These are phyloP conservation scores for Linnaemya vulpina DNA, from an alignment of 2,888 invertebrate genomes.

Conservation along the genomic window DNA sequence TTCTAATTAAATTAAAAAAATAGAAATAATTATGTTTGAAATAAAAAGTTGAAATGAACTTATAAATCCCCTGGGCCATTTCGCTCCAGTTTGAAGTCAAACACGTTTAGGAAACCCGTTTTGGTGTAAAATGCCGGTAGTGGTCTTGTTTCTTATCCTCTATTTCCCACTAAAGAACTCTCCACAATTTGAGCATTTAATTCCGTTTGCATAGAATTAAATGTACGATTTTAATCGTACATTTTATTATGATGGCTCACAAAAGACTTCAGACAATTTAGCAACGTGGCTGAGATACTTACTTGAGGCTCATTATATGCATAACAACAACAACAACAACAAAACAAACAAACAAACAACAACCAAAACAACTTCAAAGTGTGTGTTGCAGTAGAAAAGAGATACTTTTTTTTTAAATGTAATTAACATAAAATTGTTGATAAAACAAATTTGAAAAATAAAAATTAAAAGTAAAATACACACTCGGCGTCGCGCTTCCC, in stretches of 20 bases:
- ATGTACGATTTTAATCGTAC: slow-evolving; percentile 44
- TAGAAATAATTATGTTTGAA: too few species aligned
- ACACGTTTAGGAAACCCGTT: not conserved
- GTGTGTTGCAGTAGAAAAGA: slow-evolving; percentile 41
- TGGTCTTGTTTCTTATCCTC: slow-evolving; percentile 26
- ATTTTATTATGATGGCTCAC: slow-evolving; percentile 53
- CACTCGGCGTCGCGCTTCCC: not conserved
- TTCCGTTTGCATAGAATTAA: slow-evolving; percentile 35
- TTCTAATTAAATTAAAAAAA: too few species aligned
- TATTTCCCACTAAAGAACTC: slow-evolving; percentile 16
- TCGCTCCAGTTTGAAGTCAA: too few species aligned
- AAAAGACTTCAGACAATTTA: slow-evolving; percentile 34
- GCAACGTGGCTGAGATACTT: slow-evolving; percentile 31
- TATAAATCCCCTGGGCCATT: too few species aligned
- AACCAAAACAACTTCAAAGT: slow-evolving; percentile 40
- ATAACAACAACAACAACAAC: not conserved
- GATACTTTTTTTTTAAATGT: slow-evolving; percentile 54
- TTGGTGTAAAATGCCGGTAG: slow-evolving; percentile 1
- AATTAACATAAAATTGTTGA: slow-evolving; percentile 80
- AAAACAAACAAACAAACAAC: not conserved
- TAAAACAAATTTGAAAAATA: slow-evolving; percentile 75
- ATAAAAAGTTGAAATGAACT: too few species aligned
- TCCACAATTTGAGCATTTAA: slow-evolving; percentile 25
- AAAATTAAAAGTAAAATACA: slow-evolving; percentile 60
- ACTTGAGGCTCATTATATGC: slow-evolving; percentile 34